Evolutionary conservation across 2,888 invertebrate species (phyloP).

Genomic region (Drosophila affinis): DNA sequence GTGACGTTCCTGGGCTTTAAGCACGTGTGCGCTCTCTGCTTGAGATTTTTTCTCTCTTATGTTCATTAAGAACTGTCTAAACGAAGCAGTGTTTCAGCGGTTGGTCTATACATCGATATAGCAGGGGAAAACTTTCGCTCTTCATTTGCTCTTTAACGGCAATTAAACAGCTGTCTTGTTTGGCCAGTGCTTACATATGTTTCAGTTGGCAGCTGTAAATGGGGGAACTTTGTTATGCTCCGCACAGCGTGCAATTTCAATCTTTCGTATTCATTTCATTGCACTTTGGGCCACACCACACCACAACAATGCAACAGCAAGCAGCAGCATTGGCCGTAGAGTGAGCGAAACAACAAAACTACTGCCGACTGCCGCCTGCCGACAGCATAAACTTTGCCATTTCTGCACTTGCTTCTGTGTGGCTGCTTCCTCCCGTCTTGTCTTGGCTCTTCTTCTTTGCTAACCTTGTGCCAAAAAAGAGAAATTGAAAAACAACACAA

Average conservation of each 20-base stretch:
- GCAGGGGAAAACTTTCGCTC: too few species aligned
- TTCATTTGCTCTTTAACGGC: neutral
- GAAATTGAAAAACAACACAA: constrained; percentile 51
- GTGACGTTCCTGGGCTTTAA: constrained; percentile 49
- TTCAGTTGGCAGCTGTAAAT: constrained; percentile 41
- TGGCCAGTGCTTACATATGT: neutral
- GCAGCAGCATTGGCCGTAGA: neutral
- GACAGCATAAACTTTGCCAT: constrained; percentile 57
- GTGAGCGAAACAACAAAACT: constrained; percentile 17
- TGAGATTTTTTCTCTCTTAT: constrained; percentile 17
- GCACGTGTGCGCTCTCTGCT: constrained; percentile 55
- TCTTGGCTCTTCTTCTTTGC: constrained; percentile 21
- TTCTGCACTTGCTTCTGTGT: constrained; percentile 24
- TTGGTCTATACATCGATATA: neutral
- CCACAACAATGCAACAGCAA: constrained; percentile 16
- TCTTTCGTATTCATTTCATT: constrained; percentile 49
- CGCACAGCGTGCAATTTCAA: constrained; percentile 28
- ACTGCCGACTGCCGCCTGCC: neutral
- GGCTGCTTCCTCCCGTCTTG: constrained; percentile 6
- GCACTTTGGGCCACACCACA: constrained; percentile 25
- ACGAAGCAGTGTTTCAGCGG: neutral
- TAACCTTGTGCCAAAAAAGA: constrained; percentile 66
- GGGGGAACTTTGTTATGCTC: constrained; percentile 7
- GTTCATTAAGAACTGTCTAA: neutral
- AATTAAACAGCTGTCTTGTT: neutral